Base-by-base conservation (phyloP, 2,797 vertebrate genomes). In the Lacerta agilis region DNA sequence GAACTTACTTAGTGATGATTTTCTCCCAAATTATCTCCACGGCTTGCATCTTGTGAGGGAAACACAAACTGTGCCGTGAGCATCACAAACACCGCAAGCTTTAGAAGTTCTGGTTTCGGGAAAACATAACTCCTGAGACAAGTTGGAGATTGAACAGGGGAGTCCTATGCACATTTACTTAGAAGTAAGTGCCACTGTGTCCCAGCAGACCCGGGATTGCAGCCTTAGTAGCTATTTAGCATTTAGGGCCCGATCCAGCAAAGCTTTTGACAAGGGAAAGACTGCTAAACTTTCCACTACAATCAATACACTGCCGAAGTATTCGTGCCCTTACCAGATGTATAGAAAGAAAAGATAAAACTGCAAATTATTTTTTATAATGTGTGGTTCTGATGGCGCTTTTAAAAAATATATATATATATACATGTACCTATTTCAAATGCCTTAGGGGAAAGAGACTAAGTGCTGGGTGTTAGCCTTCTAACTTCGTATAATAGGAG, bases 21-120 rank as follows among this genome's bases (percentile, higher is more conserved):
- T 67, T 90, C 89, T 90, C 90, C 88, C 94, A 89, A 87, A 87
- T 91, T 92, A 87, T 72, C 66, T 66, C 17, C 66, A 87, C 87
- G 88, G 88, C 33, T 88, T 79, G 13, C 69, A 67, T 81, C 78
- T 67, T 66, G 27, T 29, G 18, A 80, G n/a, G 4, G 79, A 93
- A 94, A 93, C 79, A 84, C 85, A 38, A 69, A 85, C 58, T 79
- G 71, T 5, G 3, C 33, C 83, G 69, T 36, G 58, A 80, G 33
- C 36, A 1, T 33, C 5, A 23, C 79, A 82, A 33, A 82, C 82
- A 43, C 55, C 29, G 25, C 55, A 85, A 64, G 78, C 58, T 81
- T 79, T 64, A 36, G 66, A 29, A 33, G 18, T 64, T 83, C 67
- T 45, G 20, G 17, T 85, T 88, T 85, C 49, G 64, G 38, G 41